These are phyloP conservation scores for Hephaestus fuliginosus DNA, from an alignment of 2,797 vertebrate species.

Conservation along the genomic window DNA sequence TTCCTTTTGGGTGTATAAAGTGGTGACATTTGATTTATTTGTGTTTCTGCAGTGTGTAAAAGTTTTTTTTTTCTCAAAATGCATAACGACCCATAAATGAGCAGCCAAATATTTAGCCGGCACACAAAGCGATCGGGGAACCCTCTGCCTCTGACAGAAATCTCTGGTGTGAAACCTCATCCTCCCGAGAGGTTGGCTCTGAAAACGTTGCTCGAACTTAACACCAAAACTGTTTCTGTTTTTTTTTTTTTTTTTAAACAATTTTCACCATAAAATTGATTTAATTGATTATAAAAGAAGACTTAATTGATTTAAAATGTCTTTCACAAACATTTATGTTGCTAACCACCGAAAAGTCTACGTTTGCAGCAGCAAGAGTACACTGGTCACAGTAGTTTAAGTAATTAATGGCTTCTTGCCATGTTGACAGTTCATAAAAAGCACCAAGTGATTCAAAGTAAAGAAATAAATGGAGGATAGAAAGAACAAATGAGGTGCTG, in stretches of 20 bases:
- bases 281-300: neutral
- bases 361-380: neutral
- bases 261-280: neutral
- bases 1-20: accelerated
- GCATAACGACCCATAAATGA: neutral
- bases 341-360: no score
- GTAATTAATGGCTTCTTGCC: neutral
- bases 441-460: neutral
- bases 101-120: neutral
- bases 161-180: slow-evolving; percentile 3
- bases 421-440: neutral
- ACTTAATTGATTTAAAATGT: neutral
- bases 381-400: neutral
- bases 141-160: slow-evolving; percentile 1
- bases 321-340: neutral
- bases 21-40: neutral
- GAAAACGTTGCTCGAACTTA: neutral
- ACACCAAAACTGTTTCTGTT: neutral
- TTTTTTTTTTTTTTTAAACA: neutral
- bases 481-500: neutral
- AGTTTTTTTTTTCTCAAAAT: neutral
- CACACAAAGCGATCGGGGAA: no score
- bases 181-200: neutral
- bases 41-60: neutral
- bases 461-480: neutral